A percentile compares a stretch with the other conserved stretches of the same genome.
Evolutionary conservation across 1,140 invertebrate species (phyloP).

Genomic region (Bombus vancouverensis): DNA sequence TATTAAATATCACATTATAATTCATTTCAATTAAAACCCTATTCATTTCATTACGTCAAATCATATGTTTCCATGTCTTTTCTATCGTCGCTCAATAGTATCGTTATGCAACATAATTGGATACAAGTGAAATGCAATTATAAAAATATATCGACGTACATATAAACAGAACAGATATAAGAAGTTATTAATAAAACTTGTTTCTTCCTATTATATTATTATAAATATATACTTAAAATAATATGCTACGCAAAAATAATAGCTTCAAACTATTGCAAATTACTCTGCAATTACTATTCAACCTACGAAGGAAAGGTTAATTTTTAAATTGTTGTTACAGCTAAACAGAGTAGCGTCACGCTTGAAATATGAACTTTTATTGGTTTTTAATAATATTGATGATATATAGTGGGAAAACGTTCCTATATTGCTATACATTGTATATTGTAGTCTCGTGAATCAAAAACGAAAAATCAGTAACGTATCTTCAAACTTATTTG

Average conservation of each 20-base stretch:
- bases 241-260: not conserved
- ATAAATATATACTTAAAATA: not conserved
- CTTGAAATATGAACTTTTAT: not conserved
- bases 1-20: not conserved
- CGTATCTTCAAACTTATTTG: not conserved
- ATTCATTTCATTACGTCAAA: too few relatives aligned
- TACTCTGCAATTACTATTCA: not conserved
- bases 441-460: not conserved
- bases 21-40: not conserved
- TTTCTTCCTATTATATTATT: not conserved
- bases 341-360: not conserved
- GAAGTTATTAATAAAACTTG: not conserved
- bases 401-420: not conserved
- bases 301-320: not conserved
- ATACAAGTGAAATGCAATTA: not conserved
- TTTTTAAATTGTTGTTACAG: not conserved
- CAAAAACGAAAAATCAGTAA: not conserved
- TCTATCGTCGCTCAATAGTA: too few relatives aligned
- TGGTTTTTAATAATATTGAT: not conserved
- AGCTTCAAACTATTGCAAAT: not conserved
- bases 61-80: too few relatives aligned
- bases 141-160: not conserved
- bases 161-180: not conserved
- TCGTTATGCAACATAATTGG: too few relatives aligned
- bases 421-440: not conserved